Conservation (phyloP, 2,113 vertebrate species). For the Siniperca knerii region DNA sequence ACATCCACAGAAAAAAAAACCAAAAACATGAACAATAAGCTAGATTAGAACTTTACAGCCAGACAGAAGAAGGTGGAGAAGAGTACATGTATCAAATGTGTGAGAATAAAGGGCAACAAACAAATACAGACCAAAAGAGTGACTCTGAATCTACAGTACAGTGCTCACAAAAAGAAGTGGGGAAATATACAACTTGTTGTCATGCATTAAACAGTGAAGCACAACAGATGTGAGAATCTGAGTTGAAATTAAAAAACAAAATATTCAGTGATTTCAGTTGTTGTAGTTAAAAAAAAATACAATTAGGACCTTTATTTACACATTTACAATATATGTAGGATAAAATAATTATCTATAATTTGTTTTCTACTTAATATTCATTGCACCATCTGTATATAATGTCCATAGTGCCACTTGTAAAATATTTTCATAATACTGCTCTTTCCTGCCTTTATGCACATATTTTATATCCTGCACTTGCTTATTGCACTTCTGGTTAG, state of each 20-base stretch:
- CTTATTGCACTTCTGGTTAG: no score
- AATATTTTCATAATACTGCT: no score
- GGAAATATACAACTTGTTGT: neutral
- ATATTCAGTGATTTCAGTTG: neutral
- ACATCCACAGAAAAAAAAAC: conserved; percentile 8
- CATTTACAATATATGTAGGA: neutral
- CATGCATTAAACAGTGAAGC: conserved; percentile 60
- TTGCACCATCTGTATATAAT: no score
- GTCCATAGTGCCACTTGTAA: no score
- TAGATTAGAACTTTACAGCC: conserved; percentile 9
- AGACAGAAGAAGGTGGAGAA: conserved; percentile 23
- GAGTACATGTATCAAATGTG: neutral
- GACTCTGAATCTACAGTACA: conserved; percentile 13
- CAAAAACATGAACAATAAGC: neutral
- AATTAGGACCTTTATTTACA: neutral
- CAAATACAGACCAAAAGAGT: conserved; percentile 36
- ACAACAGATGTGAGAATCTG: conserved; percentile 23
- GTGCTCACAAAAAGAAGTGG: conserved; percentile 32
- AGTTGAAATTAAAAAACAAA: neutral
- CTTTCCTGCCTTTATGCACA: no score
- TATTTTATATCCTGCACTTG: no score
- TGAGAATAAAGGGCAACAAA: neutral
- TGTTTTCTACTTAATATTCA: no score
- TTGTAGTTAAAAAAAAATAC: neutral
- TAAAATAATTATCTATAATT: neutral